Evolutionary conservation across 2,888 invertebrate species (phyloP), one percentile per base, ranked within the genome.

Genomic region (Latrodectus hesperus): DNA sequence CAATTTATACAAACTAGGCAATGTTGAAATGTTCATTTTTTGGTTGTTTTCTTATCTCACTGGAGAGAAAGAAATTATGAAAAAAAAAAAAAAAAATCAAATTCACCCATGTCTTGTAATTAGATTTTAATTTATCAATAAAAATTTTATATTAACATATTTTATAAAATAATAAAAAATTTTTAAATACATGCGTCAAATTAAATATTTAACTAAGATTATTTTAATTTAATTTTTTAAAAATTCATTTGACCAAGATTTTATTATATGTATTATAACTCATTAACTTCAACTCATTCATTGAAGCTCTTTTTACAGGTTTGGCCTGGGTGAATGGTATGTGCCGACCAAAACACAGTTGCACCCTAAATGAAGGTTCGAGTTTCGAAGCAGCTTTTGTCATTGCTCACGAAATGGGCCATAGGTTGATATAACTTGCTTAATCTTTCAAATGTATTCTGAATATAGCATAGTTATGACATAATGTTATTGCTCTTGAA

Each of bases 391-490:
- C 92, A 4, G 91, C 92, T 5, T 92, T 91, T 89, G 92, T 92
- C 38, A 92, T 92, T 17, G 91, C 92, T 9, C 92, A 92, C 87
- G 92, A 92, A 89, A 91, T 92, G 90, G 92, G 92, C 0, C 92
- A 92, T 90, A 92, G 91, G 91, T 91, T 60, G 12, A n/a, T 60
- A 60, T 38, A 38, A 38, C 4, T 38, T 38, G 38, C 2, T 38
- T 38, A 38, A 38, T 38, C 38, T 38, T 38, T 1, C 38, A 38
- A 38, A 38, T 38, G 4, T 38, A 38, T 38, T 38, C 38, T 6
- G 6, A 38, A 38, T 38, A 38, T 38, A 38, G 2, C 38, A 38
- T 38, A 1, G 38, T 38, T 3, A 38, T 38, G 6, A 4, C 4
- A 38, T 1, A 38, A 38, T 38, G 38, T 38, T 38, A 38, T 38